Evolutionary conservation across 2,888 invertebrate genomes (phyloP), one percentile per base, ranked within the genome.

Genomic region (Rotaria socialis): DNA sequence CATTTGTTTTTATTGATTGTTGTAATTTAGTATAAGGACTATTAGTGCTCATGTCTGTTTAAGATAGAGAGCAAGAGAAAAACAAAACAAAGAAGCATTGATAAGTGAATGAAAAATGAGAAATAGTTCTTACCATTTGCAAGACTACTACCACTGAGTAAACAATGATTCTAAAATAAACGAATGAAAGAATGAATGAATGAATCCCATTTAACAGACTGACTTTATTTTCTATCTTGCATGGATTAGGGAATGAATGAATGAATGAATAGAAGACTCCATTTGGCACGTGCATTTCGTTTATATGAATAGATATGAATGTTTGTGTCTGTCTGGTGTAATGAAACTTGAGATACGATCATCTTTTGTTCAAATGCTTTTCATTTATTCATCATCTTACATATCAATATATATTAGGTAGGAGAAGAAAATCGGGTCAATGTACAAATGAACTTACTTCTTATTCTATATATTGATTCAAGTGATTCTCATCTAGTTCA

Each of bases 241-340:
- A 60, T 60, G 14, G 27, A 60, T n/a, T n/a, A 27, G 27, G 4
- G n/a, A 60, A 60, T 60, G 58, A 52, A 58, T 58, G 3, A n/a
- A 58, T n/a, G n/a, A n/a, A 60, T 60, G n/a, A 27, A 60, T 60
- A 27, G n/a, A 60, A 27, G 58, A n/a, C 8, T 27, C 58, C 58
- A 60, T 60, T 60, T 60, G 58, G 58, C 58, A 60, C 58, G 58
- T 60, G 58, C 58, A 60, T 60, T 60, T 60, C 58, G 58, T 60
- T 60, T 60, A 60, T 60, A 60, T 60, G 58, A 60, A 60, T 60
- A 60, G 58, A 60, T 60, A 60, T 60, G 58, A 60, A 60, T 60
- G 58, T 60, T 60, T 60, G 58, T 60, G 58, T 60, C 58, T 60
- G 58, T 60, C 58, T 60, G 58, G 58, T 60, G 27, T n/a, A 60